Base-by-base conservation (phyloP, 2,113 vertebrate species). In the Echinops telfairi region DNA sequence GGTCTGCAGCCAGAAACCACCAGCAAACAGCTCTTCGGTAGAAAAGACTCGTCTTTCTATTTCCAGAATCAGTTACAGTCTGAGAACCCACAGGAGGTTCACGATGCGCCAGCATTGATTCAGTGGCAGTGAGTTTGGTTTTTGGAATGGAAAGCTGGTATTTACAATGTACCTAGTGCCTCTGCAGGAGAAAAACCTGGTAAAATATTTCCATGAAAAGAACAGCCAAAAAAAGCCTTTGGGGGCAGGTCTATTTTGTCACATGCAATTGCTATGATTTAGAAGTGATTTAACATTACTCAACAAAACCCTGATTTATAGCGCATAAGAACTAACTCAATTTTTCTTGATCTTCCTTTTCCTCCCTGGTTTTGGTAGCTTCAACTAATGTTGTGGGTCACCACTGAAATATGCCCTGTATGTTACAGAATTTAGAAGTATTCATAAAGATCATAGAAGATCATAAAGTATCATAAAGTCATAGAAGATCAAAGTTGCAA, bases 371-470 rank as follows among this genome's bases (percentile, higher is more conserved):
- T 33, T 16, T 64, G n/a, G 43, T 4, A 80, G 16, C 0, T 53
- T 64, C 82, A 70, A 2, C 1, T 81, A 76, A 87, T 47, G 3
- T 43, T 58, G 81, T 43, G 15, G 60, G 60, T 77, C 40, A 58
- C 71, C 20, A 36, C 2, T 83, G 68, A 91, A 94, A 88, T 31
- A 47, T 84, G 31, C 68, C 14, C 17, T 82, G 3, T 68, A 68
- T 31, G 27, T 57, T 89, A n/a, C 3, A 23, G n/a, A 15, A 3
- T 73, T 53, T 53, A 53, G 47, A 53, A 95, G 83, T 85, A 83
- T 47, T 92, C 23, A 83, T 53, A 87, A 88, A 85, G 57, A n/a
- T 80, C 82, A 47, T 4, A 93, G n/a, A 89, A 62, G 92, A 75
- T 77, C 33, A 47, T 6, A n/a, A 53, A 95, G 83, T 85, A 83